Conservation (phyloP, 2,888 invertebrate genomes). For the Petrophora chlorosata region DNA sequence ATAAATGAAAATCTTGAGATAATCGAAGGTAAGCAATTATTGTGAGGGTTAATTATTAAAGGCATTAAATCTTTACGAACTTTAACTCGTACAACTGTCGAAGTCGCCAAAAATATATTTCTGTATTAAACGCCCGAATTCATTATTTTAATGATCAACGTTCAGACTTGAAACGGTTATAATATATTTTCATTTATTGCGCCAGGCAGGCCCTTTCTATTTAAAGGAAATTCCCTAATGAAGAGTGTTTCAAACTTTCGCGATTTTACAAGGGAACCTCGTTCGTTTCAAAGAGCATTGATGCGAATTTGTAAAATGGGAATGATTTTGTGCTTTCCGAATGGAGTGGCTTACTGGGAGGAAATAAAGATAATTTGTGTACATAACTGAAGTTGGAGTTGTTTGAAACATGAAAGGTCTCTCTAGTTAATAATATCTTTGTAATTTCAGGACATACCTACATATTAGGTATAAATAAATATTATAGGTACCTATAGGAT, state of each 20-base stretch:
- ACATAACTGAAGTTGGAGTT: not conserved
- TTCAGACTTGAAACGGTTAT: conserved; percentile 29
- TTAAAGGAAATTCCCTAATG: conserved; percentile 44
- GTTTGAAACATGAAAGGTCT: not conserved
- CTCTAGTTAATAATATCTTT: too few species aligned
- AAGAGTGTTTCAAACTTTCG: conserved; percentile 47
- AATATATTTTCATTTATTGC: conserved; percentile 43
- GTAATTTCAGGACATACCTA: too few species aligned
- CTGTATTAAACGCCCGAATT: conserved; percentile 32
- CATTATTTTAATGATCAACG: conserved; percentile 46
- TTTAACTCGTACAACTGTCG: not conserved
- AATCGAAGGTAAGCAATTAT: too few species aligned
- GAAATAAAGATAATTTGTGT: conserved; percentile 15
- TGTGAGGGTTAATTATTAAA: too few species aligned
- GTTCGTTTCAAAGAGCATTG: conserved; percentile 35
- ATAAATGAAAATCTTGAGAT: too few species aligned
- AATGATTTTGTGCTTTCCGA: conserved; percentile 30
- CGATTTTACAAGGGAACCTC: conserved; percentile 35
- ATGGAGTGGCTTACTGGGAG: conserved; percentile 13
- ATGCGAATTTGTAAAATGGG: conserved; percentile 36
- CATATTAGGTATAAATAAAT: not conserved
- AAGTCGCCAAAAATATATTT: conserved; percentile 14
- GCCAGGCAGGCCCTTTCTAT: conserved; percentile 29
- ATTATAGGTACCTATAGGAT: not conserved
- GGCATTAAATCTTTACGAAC: not conserved